phyloP scores from a whole-genome alignment of 2,797 vertebrate species.

The Furcifer pardalis region DNA sequence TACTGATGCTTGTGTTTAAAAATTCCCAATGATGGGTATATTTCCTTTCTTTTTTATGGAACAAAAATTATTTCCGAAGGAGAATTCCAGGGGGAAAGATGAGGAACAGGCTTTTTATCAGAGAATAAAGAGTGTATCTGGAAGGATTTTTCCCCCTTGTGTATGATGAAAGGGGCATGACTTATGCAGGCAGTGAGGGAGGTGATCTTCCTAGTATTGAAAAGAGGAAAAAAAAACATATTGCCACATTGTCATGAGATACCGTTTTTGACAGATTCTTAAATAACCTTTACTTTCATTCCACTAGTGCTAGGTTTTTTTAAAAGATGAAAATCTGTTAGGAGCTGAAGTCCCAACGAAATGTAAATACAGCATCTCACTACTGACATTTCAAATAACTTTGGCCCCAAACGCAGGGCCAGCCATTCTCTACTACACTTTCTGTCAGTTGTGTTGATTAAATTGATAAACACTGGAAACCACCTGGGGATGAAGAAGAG shows the following conservation, averaged over 20 bases:
- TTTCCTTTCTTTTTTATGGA: constrained; percentile 1
- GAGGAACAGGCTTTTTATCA: constrained; percentile 34
- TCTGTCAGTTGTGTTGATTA: constrained; percentile 77
- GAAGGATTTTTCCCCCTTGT: neutral
- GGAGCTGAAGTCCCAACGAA: constrained; percentile 72
- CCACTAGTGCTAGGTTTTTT: constrained; percentile 40
- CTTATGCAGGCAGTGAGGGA: neutral
- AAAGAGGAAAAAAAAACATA: neutral
- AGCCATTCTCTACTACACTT: constrained; percentile 70
- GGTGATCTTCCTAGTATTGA: neutral
- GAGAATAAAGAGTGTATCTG: constrained; percentile 11
- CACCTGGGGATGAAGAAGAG: constrained; percentile 63
- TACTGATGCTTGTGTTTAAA: too few relatives aligned
- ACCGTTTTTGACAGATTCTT: constrained; percentile 66
- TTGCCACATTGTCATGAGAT: constrained; percentile 54
- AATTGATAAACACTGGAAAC: constrained; percentile 73
- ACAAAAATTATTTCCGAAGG: neutral
- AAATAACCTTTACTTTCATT: constrained; percentile 76
- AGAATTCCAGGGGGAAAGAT: constrained; percentile 34
- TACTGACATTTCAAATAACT: constrained; percentile 78
- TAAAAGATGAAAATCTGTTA: constrained; percentile 70
- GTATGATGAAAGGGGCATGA: neutral
- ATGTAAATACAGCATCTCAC: constrained; percentile 77
- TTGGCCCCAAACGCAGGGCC: constrained; percentile 65
- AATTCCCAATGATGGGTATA: neutral